Percentiles rank a stretch among this genome's conserved stretches.
Conservation (phyloP, 2,888 invertebrate species). For the Sepioteuthis lessoniana region DNA sequence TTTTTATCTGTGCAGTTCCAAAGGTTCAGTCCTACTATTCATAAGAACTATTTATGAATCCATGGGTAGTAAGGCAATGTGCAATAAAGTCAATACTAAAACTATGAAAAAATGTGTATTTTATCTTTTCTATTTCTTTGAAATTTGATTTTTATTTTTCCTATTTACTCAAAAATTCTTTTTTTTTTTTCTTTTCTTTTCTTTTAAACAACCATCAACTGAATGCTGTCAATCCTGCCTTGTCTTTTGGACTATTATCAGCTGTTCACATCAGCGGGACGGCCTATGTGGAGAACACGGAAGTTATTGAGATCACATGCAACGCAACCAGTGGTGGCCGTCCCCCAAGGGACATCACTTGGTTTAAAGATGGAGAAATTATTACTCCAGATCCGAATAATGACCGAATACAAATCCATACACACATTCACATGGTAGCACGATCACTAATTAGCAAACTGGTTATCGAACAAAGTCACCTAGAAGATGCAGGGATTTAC, state of each 20-base stretch:
- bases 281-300: conserved; percentile 46
- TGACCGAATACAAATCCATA: conserved; percentile 42
- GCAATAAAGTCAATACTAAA: no score
- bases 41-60: no score
- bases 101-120: not conserved
- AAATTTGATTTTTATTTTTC: not conserved
- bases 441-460: conserved; percentile 44
- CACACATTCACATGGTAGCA: conserved; percentile 39
- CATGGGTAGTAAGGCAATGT: no score
- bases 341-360: conserved; percentile 47
- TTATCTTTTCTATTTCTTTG: not conserved
- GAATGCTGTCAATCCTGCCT: not conserved
- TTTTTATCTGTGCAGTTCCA: no score
- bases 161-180: not conserved
- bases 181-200: not conserved
- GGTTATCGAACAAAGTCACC: conserved; percentile 41
- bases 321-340: conserved; percentile 48
- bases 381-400: conserved; percentile 38
- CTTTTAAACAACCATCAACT: not conserved
- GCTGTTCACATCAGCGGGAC: conserved; percentile 48
- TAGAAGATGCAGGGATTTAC: conserved; percentile 49
- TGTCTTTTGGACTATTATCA: not conserved
- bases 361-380: conserved; percentile 49
- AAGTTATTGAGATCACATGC: conserved; percentile 44
- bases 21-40: no score